Evolutionary conservation across 2,888 invertebrate genomes (phyloP).

Genomic region (Drosophila nr. medialis): DNA sequence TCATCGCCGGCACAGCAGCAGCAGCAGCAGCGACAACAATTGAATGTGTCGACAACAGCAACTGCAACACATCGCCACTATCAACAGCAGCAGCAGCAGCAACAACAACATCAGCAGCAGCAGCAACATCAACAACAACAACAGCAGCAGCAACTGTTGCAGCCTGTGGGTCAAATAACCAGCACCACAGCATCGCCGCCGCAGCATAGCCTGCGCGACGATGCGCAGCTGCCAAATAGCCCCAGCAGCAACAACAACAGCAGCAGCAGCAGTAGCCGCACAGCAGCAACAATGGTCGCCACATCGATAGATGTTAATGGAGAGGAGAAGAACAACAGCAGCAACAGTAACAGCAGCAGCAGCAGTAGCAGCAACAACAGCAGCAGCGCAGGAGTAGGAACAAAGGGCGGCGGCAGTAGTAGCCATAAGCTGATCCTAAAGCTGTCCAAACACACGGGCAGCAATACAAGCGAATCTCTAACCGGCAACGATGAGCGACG

Average conservation of each 20-base stretch:
- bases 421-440: constrained; percentile 70
- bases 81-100: constrained; percentile 40
- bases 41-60: constrained; percentile 68
- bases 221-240: constrained; percentile 65
- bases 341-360: constrained; percentile 51
- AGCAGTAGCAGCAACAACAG: constrained; percentile 25
- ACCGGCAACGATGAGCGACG: constrained; percentile 75
- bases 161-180: constrained; percentile 80
- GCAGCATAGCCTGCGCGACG: constrained; percentile 70
- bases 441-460: constrained; percentile 56
- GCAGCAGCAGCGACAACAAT: constrained; percentile 51
- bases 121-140: constrained; percentile 37
- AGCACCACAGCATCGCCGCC: constrained; percentile 83
- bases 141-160: constrained; percentile 37
- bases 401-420: constrained; percentile 26
- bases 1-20: constrained; percentile 57
- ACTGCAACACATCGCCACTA: constrained; percentile 35
- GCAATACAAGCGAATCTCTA: constrained; percentile 64
- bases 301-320: constrained; percentile 44
- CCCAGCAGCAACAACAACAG: constrained; percentile 50
- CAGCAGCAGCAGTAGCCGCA: constrained; percentile 36
- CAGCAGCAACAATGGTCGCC: constrained; percentile 33
- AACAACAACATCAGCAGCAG: constrained; percentile 33
- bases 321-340: constrained; percentile 29
- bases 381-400: constrained; percentile 9